These are phyloP conservation scores for Taeniopygia guttata DNA, from an alignment of 2,797 vertebrate species.

Conservation along the genomic window DNA sequence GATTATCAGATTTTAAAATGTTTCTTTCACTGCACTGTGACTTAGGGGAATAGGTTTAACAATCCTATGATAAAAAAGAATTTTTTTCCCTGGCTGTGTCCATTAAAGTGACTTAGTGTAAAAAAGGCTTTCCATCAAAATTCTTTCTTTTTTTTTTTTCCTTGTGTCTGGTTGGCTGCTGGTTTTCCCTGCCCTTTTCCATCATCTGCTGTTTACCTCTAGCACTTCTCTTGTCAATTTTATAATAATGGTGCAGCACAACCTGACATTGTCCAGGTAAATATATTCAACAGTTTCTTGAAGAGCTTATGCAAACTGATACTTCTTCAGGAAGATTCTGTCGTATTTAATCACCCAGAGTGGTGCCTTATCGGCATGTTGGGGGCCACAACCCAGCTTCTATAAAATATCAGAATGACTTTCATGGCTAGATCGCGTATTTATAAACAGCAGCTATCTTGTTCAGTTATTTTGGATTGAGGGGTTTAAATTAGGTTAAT, in stretches of 20 bases:
- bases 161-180: neutral
- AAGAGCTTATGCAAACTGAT: neutral
- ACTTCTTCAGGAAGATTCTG: neutral
- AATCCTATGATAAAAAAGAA: neutral
- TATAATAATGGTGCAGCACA: neutral
- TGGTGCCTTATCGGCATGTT: neutral
- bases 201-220: conserved; percentile 7
- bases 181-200: neutral
- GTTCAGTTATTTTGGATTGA: neutral
- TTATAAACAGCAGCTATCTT: neutral
- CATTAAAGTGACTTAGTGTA: neutral
- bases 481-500: neutral
- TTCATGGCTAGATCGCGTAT: neutral
- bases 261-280: conserved; percentile 7
- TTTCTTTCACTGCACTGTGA: neutral
- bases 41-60: neutral
- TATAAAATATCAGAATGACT: neutral
- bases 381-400: neutral
- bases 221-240: neutral
- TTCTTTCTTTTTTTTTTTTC: no score
- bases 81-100: neutral
- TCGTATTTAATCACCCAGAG: neutral
- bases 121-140: neutral
- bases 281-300: neutral
- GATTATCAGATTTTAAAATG: neutral